Conservation (phyloP, 2,113 vertebrate species). For the Sphyrna mokarran region DNA sequence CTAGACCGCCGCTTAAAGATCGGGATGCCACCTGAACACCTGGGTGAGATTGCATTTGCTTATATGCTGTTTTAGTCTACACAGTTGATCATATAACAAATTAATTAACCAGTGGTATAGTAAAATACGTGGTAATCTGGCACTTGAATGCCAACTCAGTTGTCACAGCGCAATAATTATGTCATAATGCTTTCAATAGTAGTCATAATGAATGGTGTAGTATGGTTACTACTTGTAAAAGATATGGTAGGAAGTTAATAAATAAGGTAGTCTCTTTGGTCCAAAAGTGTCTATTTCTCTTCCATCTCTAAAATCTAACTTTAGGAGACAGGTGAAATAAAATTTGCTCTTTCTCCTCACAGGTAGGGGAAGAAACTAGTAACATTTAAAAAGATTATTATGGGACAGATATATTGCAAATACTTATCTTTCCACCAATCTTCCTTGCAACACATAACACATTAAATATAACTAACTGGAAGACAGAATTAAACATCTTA, state of each 20-base stretch:
- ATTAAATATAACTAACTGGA: background rate
- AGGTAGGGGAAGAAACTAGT: background rate
- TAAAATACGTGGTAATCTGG: background rate
- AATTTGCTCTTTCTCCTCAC: too few species aligned
- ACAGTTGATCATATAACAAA: background rate
- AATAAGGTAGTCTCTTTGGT: background rate
- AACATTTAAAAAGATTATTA: background rate
- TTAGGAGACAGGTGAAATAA: background rate
- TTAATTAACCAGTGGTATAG: background rate
- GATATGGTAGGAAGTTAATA: background rate
- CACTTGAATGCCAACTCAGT: background rate
- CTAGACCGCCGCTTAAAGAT: background rate
- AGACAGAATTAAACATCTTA: background rate
- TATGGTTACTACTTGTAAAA: background rate
- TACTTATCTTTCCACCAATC: background rate
- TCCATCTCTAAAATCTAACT: background rate
- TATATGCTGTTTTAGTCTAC: background rate
- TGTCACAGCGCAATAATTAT: background rate
- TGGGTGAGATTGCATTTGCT: background rate
- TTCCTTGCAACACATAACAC: background rate
- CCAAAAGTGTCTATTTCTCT: background rate
- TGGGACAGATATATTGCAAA: background rate
- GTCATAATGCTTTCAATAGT: background rate
- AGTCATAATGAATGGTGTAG: background rate
- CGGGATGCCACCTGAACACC: background rate